Base-by-base conservation (phyloP, 2,113 vertebrate genomes). In the Australoheros scitulus region DNA sequence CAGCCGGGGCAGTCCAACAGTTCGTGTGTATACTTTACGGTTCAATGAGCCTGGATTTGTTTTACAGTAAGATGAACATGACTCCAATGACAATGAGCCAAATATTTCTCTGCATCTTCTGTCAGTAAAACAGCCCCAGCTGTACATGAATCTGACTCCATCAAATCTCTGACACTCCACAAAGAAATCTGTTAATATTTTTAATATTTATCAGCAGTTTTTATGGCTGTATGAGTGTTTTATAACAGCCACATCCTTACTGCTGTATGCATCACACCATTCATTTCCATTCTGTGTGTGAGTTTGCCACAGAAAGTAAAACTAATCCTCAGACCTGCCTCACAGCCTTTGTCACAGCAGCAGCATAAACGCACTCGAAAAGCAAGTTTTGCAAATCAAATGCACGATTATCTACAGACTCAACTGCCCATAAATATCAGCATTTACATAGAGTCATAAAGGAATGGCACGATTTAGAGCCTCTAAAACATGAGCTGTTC, bases 401-500 rank as follows among this genome's bases (percentile, higher is more conserved):
- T 2, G 47, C 47, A 17, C 6, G 14, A 52, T 18, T 18, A 52
- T 7, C 17, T 18, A 7, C 17, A 18, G 6, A 52, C 6, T 52
- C 47, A 15, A 5, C 47, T 17, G 47, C 6, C 50, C 10, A 20
- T 52, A 52, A 29, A 26, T 2, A 5, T 72, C 43, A 52, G 15
- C 29, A 3, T 72, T 70, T 70, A 70, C 0, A 70, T 6, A 29
- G 5, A 26, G 52, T 2, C 24, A 72, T 20, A 70, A 0, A 2
- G 29, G 50, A 32, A 5, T 2, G 2, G 29, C 17, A 20, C 0
- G 3, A 26, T 52, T 13, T 5, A 50, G 9, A 70, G 6, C 32
- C 32, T 34, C 29, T 3, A 29, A 29, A 6, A 34, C 32, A 34
- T 34, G 32, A 29, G 29, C 4, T 6, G 32, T 34, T 6, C 32